phyloP scores from a whole-genome alignment of 2,888 invertebrate species.

The Philereme transversata region DNA sequence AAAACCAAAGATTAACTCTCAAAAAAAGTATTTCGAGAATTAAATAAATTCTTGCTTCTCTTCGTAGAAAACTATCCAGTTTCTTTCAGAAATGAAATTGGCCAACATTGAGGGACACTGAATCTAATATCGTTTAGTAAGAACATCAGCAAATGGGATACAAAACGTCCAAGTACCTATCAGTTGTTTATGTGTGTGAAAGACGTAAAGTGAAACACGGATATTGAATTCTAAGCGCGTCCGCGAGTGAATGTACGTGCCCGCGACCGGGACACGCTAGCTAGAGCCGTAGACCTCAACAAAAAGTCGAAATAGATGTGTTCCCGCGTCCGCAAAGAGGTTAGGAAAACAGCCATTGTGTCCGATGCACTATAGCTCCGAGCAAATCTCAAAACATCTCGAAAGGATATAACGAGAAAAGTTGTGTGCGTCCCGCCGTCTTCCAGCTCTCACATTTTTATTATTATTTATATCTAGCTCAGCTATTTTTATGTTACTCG shows the following conservation, averaged over 20 bases:
- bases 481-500: conserved; percentile 49
- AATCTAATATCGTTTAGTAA: conserved; percentile 45
- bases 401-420: conserved; percentile 73
- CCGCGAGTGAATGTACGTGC: conserved; percentile 69
- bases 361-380: conserved; percentile 64
- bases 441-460: conserved; percentile 49
- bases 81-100: conserved; percentile 39
- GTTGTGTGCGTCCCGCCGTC: conserved; percentile 51
- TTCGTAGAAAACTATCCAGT: conserved; percentile 8
- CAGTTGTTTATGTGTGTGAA: conserved; percentile 62
- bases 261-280: conserved; percentile 59
- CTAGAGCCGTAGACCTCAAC: conserved; percentile 46
- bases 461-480: conserved; percentile 61
- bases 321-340: conserved; percentile 61
- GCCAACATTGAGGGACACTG: conserved; percentile 32
- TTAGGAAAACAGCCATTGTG: conserved; percentile 68
- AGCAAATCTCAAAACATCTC: conserved; percentile 73
- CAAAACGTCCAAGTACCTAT: conserved; percentile 58
- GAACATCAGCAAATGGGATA: conserved; percentile 55
- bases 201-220: conserved; percentile 64
- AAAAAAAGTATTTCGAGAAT: conserved; percentile 1
- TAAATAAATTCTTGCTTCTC: not conserved
- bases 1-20: not conserved
- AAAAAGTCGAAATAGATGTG: conserved; percentile 72
- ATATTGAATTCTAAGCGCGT: conserved; percentile 78